phyloP scores from a whole-genome alignment of 2,113 vertebrate species.

The Myiozetetes cayanensis region DNA sequence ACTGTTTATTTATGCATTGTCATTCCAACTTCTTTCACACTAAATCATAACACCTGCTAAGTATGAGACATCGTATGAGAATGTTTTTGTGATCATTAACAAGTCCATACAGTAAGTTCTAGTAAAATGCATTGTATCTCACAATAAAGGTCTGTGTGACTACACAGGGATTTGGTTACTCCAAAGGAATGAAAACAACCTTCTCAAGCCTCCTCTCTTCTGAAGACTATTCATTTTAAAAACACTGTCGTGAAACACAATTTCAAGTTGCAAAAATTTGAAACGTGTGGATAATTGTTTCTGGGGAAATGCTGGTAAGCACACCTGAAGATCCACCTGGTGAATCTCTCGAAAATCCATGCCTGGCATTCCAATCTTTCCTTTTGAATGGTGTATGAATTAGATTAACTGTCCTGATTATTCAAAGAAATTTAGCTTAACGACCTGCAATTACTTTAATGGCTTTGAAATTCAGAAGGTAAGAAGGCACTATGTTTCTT shows the following conservation, averaged over 20 bases:
- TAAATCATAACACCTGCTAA: neutral
- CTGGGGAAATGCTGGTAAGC: neutral
- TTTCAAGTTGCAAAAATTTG: neutral
- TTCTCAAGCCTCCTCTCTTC: neutral
- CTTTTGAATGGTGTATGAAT: constrained; percentile 56
- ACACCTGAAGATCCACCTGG: neutral
- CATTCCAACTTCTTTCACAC: neutral
- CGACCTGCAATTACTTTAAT: constrained; percentile 77
- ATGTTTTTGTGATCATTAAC: neutral
- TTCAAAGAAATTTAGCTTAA: constrained; percentile 75
- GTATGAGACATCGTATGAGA: neutral
- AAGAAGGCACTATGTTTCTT: constrained; percentile 72
- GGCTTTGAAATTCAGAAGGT: constrained; percentile 73
- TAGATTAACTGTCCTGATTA: constrained; percentile 71
- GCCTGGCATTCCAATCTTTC: neutral
- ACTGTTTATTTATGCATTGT: neutral
- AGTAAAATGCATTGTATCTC: neutral
- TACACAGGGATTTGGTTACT: neutral
- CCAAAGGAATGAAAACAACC: neutral
- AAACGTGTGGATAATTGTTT: neutral
- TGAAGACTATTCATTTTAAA: neutral
- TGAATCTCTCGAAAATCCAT: neutral
- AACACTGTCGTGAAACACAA: neutral
- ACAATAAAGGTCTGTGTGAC: neutral
- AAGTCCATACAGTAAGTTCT: neutral